A percentile compares a stretch with the other conserved stretches of the same genome.
Conservation (phyloP, 2,797 vertebrate species). For the Hyperoplus immaculatus region DNA sequence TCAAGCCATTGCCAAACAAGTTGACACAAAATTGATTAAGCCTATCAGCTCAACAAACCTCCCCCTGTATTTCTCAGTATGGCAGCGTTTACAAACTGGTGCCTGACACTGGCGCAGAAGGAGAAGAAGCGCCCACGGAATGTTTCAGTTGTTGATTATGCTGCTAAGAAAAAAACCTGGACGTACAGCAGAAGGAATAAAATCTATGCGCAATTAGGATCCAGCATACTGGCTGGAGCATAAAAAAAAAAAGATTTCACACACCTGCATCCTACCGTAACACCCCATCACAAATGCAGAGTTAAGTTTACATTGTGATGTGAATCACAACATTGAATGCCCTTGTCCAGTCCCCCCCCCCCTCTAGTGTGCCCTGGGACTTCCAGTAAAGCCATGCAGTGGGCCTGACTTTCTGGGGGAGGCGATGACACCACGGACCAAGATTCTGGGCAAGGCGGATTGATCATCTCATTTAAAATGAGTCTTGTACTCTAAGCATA, state of each 20-base stretch:
- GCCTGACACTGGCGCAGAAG: too few species aligned
- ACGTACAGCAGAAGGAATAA: too few species aligned
- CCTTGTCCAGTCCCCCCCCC: neutral
- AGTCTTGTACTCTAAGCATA: conserved; percentile 60
- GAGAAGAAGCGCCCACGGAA: too few species aligned
- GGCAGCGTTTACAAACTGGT: too few species aligned
- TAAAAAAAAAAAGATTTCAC: neutral
- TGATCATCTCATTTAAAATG: conserved; percentile 70
- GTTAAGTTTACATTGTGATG: neutral
- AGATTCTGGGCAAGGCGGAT: conserved; percentile 62
- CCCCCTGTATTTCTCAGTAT: too few species aligned
- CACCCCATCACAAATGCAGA: neutral
- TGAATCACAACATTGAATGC: neutral
- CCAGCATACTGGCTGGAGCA: neutral
- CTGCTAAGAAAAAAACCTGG: too few species aligned
- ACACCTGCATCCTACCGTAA: neutral
- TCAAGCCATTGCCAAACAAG: too few species aligned
- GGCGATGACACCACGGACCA: conserved; percentile 60
- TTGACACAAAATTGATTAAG: too few species aligned
- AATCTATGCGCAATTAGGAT: neutral
- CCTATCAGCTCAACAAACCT: too few species aligned
- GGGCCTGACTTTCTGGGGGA: conserved; percentile 51
- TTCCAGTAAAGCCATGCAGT: conserved; percentile 40
- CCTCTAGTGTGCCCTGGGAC: conserved; percentile 5
- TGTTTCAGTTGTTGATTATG: too few species aligned